Evolutionary conservation across 2,888 invertebrate species (phyloP), one percentile per base, ranked within the genome.

Genomic region (Adelphocoris suturalis): DNA sequence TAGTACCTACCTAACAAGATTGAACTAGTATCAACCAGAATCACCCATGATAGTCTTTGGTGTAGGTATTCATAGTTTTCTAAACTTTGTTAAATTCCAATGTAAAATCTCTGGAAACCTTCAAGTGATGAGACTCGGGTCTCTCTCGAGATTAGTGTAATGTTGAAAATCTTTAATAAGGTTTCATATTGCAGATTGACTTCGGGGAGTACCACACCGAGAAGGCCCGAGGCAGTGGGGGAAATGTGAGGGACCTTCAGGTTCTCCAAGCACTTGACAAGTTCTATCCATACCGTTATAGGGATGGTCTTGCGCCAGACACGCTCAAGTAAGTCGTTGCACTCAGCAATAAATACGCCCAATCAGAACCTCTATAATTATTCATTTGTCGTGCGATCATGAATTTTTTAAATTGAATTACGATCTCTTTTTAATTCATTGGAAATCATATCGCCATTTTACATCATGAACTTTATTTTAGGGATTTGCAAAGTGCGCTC

Each of bases 251-350:
- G 13, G 95, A 94, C 92, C 96, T 95, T 91, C 93, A 94, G 91
- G 95, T 95, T 12, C 94, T 96, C 91, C 96, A 96, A 92, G 96
- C 97, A 91, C 94, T 98, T 88, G 97, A 98, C 92, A 96, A 97
- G 93, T 98, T 98, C 94, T 98, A 98, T 94, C 98, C 98, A 0
- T 96, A 97, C 93, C 94, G 98, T 86, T 98, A 98, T 94, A 94
- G 97, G 88, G 97, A 97, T 88, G 96, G 96, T 87, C 94, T 96
- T 78, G 95, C 94, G 91, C 95, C 95, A 90, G 96, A 96, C 90
- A 96, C 96, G 91, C 94, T 96, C 23, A 95, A 96, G 95, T 96
- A 92, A 92, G 93, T 92, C 0, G n/a, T 19, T 4, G 5, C 0
- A n/a, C n/a, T n/a, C 1, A 2, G 52, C 16, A 57, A n/a, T 57